These are phyloP conservation scores for Aphrophora alni DNA, from an alignment of 2,888 invertebrate genomes.

Conservation along the genomic window DNA sequence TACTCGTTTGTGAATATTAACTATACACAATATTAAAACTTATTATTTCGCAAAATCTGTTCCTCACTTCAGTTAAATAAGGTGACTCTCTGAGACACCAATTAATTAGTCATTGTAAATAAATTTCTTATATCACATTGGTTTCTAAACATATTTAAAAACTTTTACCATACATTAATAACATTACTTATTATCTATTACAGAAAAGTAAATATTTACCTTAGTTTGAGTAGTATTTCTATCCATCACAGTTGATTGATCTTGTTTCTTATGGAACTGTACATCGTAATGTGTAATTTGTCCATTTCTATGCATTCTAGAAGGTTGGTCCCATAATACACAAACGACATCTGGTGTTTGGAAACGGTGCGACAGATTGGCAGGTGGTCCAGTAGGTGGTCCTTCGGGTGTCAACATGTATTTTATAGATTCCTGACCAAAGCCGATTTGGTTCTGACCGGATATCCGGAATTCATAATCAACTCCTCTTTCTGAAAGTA, in stretches of 20 bases:
- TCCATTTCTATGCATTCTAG: slow-evolving; percentile 89
- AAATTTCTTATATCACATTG: too few relatives aligned
- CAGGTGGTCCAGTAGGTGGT: slow-evolving; percentile 85
- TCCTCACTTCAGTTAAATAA: too few relatives aligned
- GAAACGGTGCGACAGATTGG: slow-evolving; percentile 83
- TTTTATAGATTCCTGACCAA: slow-evolving; percentile 92
- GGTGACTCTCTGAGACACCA: too few relatives aligned
- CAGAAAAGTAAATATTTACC: slow-evolving; percentile 49
- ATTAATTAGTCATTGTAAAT: too few relatives aligned
- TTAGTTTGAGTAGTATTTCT: slow-evolving; percentile 79
- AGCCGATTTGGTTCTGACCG: slow-evolving; percentile 93
- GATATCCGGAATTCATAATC: slow-evolving; percentile 97
- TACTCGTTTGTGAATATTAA: too few relatives aligned
- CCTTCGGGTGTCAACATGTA: slow-evolving; percentile 95
- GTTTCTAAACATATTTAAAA: too few relatives aligned
- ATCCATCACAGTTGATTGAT: slow-evolving; percentile 78
- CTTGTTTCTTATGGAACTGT: slow-evolving; percentile 88
- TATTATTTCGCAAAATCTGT: too few relatives aligned
- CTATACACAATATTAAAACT: too few relatives aligned
- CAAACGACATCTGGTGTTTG: slow-evolving; percentile 94
- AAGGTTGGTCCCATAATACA: slow-evolving; percentile 87
- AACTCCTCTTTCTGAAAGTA: slow-evolving; percentile 78
- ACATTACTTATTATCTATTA: too few relatives aligned
- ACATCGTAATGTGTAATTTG: slow-evolving; percentile 91
- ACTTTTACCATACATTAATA: too few relatives aligned